Conservation (phyloP, 2,797 vertebrate species). For the Karalla daura region DNA sequence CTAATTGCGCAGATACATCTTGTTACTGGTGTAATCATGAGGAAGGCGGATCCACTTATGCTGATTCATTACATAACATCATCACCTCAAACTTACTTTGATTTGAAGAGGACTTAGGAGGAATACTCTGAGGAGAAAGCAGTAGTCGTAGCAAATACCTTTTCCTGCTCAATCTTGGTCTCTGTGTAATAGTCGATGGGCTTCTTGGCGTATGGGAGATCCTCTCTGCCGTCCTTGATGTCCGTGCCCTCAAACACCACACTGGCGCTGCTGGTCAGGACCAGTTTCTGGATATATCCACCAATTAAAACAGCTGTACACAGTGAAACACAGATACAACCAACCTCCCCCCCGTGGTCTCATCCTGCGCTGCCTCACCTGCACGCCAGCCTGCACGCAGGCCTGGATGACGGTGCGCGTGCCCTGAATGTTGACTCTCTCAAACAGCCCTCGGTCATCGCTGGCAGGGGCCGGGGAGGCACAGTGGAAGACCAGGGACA, state of each 20-base stretch:
- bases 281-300: constrained; percentile 85
- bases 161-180: constrained; percentile 97
- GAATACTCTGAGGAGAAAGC: too few species aligned
- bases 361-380: constrained; percentile 80
- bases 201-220: constrained; percentile 92
- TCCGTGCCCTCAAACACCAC: constrained; percentile 95
- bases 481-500: constrained; percentile 93
- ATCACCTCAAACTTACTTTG: neutral
- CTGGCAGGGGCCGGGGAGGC: constrained; percentile 92
- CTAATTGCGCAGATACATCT: too few species aligned
- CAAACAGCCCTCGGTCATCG: constrained; percentile 90
- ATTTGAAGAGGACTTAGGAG: too few species aligned
- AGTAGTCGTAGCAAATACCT: too few species aligned
- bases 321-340: neutral
- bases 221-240: constrained; percentile 93
- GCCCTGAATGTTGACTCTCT: constrained; percentile 91
- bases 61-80: neutral
- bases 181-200: constrained; percentile 97
- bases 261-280: constrained; percentile 97
- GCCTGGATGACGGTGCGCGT: constrained; percentile 89
- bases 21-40: too few species aligned
- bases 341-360: neutral
- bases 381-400: constrained; percentile 91
- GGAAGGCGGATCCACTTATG: neutral
- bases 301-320: neutral